phyloP scores from a whole-genome alignment of 2,113 vertebrate genomes.

The Lasiurus cinereus region DNA sequence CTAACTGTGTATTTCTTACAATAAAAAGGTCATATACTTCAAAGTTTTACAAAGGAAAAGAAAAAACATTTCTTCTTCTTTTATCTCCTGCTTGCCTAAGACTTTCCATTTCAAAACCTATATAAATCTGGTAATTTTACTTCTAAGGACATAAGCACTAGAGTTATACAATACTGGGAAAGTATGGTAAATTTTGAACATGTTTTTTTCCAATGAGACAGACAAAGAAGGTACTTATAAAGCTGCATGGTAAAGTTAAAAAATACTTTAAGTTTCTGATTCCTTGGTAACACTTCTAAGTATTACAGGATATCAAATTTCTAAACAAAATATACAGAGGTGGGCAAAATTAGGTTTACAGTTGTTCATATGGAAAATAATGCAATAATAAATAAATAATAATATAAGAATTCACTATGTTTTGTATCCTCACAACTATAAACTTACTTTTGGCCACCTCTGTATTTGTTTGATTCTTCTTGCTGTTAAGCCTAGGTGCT shows the following conservation, averaged over 20 bases:
- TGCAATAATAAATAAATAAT: too few species aligned
- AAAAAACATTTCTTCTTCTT: not conserved
- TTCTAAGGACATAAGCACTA: slow-evolving; percentile 23
- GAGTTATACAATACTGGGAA: not conserved
- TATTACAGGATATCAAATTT: slow-evolving; percentile 46
- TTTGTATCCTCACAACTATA: not conserved
- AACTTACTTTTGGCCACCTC: not conserved
- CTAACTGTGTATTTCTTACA: slow-evolving; percentile 29
- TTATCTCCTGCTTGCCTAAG: slow-evolving; percentile 45
- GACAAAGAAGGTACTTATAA: not conserved
- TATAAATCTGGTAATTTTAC: slow-evolving; percentile 34
- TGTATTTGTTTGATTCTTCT: slow-evolving; percentile 39
- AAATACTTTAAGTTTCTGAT: slow-evolving; percentile 12
- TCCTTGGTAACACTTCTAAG: slow-evolving; percentile 31
- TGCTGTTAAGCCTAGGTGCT: slow-evolving; percentile 55
- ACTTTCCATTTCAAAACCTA: slow-evolving; percentile 43
- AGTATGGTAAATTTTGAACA: not conserved
- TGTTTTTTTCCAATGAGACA: slow-evolving; percentile 47
- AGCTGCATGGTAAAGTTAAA: not conserved
- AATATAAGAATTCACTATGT: too few species aligned
- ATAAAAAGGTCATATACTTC: slow-evolving; percentile 33
- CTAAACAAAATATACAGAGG: not conserved
- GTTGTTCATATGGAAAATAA: not conserved
- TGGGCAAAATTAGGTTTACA: not conserved
- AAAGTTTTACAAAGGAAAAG: not conserved